Base-by-base conservation (phyloP, 2,797 vertebrate species). In the Dromococcyx pavoninus region DNA sequence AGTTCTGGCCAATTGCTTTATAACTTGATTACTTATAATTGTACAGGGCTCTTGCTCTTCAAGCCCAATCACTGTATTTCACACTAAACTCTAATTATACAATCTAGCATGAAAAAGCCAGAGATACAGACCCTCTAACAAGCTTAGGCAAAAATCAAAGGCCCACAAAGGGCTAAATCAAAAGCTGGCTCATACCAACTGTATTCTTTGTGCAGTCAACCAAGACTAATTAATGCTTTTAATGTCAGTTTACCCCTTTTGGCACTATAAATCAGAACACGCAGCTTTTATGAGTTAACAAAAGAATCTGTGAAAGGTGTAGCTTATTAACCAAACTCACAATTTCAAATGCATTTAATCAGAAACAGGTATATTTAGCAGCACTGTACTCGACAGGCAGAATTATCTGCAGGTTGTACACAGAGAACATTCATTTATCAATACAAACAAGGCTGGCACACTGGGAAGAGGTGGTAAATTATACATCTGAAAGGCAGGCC, bases 181-280 rank as follows among this genome's bases (percentile, higher is more conserved):
- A 93, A 95, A 92, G 89, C 93, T 96, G 91, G 53, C 91, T 89
- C 72, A 28, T 66, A 64, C 69, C 85, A 92, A 54, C 75, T 57
- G 89, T 16, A 71, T 78, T 83, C 94, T 73, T 91, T 65, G 81
- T 61, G 89, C 91, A 91, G 76, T 61, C 93, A 78, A 93, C 33
- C 94, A 83, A 43, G 57, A 69, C 89, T 95, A 96, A 95, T 95
- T 92, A 96, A 94, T 28, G 79, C 79, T 94, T 95, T 96, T 94
- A 94, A 90, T 57, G 76, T 80, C 88, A 80, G 82, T 88, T 91
- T 93, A 80, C 89, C 91, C 88, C 91, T 94, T 92, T 86, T 75
- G 89, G 88, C 73, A 21, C 82, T 37, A 35, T 77, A 88, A 94
- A 95, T 90, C 76, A 67, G 73, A 79, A 72, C 78, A 50, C 7